Conservation (phyloP, 2,113 vertebrate genomes). For the Rostratula benghalensis region DNA sequence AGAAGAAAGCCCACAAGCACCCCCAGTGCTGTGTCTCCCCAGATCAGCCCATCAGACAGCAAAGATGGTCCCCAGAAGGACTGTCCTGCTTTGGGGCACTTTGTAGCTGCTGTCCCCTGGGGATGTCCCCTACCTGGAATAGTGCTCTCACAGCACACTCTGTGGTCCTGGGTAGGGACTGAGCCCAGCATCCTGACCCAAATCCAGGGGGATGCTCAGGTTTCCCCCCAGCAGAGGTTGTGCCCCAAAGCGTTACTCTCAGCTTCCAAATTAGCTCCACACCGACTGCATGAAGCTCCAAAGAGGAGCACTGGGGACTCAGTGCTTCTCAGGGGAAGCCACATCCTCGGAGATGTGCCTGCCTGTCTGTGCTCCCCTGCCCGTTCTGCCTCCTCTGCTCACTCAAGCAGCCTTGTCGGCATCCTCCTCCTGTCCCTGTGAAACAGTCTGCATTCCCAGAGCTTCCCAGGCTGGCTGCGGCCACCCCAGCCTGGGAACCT, state of each 20-base stretch:
- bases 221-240: accelerated
- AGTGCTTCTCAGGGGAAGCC: not conserved
- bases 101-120: accelerated
- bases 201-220: not conserved
- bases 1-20: not conserved
- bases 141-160: not conserved
- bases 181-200: accelerated
- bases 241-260: not conserved
- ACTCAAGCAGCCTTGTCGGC: not conserved
- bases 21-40: not conserved
- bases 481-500: not conserved
- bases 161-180: accelerated
- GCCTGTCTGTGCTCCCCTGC: not conserved
- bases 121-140: not conserved
- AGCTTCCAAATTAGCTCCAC: not conserved
- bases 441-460: not conserved
- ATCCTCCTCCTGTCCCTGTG: not conserved
- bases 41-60: accelerated
- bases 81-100: not conserved
- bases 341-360: accelerated
- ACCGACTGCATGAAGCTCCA: accelerated
- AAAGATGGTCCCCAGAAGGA: not conserved
- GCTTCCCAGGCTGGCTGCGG: not conserved
- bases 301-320: not conserved
- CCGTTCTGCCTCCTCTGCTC: not conserved